phyloP scores from a whole-genome alignment of 2,113 vertebrate species.

The Apteryx mantelli region DNA sequence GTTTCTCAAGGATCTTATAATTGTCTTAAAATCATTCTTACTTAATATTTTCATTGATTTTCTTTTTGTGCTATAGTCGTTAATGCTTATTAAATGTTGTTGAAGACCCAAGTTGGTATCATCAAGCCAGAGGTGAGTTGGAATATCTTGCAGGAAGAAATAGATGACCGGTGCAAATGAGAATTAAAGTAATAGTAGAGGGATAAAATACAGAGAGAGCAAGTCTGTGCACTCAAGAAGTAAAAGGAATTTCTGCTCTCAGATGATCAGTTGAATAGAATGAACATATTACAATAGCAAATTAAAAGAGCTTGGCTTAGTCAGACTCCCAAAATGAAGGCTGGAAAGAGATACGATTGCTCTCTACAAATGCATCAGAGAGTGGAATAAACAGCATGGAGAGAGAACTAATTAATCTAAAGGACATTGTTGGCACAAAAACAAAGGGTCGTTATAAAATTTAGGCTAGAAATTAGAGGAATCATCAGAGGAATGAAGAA shows the following conservation, averaged over 20 bases:
- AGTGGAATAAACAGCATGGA: not conserved
- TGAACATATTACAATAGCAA: not conserved
- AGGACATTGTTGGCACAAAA: not conserved
- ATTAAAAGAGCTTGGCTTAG: not conserved
- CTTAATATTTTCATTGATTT: not conserved
- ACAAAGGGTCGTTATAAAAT: not conserved
- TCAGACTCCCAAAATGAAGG: not conserved
- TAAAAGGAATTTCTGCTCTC: not conserved
- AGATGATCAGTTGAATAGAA: not conserved
- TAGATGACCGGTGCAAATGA: not conserved
- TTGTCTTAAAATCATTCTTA: not conserved
- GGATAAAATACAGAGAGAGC: not conserved
- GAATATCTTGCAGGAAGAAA: not conserved
- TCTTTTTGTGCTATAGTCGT: not conserved
- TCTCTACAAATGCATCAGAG: not conserved
- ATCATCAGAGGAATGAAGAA: not conserved
- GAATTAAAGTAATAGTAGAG: not conserved
- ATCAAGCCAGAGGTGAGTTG: not conserved
- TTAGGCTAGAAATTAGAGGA: slow-evolving; percentile 6
- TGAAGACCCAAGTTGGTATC: not conserved
- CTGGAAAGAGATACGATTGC: not conserved
- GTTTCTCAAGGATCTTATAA: not conserved
- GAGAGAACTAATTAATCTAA: not conserved
- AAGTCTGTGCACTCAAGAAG: not conserved
- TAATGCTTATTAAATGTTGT: not conserved